Percentiles rank a stretch among this genome's conserved stretches.
phyloP scores from a whole-genome alignment of 2,888 invertebrate genomes.

The Agonum fuliginosum region DNA sequence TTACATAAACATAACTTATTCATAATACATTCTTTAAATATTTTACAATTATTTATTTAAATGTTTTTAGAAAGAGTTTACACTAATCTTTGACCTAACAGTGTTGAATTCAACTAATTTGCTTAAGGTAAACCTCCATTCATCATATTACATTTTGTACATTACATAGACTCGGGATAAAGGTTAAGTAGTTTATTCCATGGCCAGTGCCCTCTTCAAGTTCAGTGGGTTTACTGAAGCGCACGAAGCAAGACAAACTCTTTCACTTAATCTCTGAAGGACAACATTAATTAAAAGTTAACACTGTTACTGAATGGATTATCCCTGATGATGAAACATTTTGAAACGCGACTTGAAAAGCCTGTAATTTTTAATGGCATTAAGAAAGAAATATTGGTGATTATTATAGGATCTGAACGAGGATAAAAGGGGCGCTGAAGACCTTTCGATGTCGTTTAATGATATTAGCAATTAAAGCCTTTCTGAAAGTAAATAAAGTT shows the following conservation, averaged over 20 bases:
- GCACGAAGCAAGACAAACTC: background rate
- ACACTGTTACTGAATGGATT: constrained; percentile 46
- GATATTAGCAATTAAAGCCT: too few species aligned
- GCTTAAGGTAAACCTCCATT: too few species aligned
- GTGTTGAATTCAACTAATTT: too few species aligned
- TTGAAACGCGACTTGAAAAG: constrained; percentile 21
- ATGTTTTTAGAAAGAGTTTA: too few species aligned
- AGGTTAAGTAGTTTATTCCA: constrained; percentile 16
- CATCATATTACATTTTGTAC: too few species aligned
- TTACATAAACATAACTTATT: too few species aligned
- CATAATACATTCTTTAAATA: background rate
- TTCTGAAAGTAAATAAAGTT: background rate
- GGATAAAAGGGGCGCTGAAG: constrained; percentile 16
- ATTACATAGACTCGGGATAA: background rate
- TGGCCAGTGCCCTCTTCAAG: background rate
- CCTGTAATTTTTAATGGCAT: constrained; percentile 37
- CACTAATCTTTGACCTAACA: too few species aligned
- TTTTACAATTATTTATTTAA: too few species aligned
- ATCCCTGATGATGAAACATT: constrained; percentile 45
- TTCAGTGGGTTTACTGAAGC: constrained; percentile 6
- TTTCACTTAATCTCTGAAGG: constrained; percentile 35
- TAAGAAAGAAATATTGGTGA: constrained; percentile 31
- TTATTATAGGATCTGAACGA: constrained; percentile 12
- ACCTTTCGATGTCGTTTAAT: too few species aligned
- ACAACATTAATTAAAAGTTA: constrained; percentile 50